Evolutionary conservation across 2,888 invertebrate genomes (phyloP), one percentile per base, ranked within the genome.

Genomic region (Terebella lapidaria): DNA sequence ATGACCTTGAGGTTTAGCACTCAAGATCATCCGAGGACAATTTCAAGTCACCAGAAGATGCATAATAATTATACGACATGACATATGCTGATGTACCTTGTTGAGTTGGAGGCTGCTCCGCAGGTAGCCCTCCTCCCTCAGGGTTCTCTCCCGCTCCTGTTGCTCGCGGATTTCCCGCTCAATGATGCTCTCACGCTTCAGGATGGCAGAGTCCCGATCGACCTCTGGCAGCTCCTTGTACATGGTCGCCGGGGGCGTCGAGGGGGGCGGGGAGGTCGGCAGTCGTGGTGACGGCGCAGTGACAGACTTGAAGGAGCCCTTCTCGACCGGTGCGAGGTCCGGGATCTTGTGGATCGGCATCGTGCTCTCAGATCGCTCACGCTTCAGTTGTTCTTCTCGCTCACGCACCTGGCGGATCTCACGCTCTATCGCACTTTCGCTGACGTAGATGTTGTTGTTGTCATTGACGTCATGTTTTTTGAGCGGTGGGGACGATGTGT

Each of bases 121-220:
- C 42, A n/a, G 10, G 42, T 35, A 35, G 42, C 42, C 42, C 10
- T 10, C 42, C 42, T 35, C n/a, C 42, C 10, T 10, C n/a, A 35
- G 42, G 42, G 42, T n/a, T 15, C 56, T 30, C 54, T 63, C 63
- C 35, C 63, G 45, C 47, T 54, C 28, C 30, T 56, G 46, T 49
- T 63, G 63, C 45, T 63, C 58, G 20, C 61, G 47, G 27, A 63
- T 61, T 47, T 63, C 63, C 24, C 47, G n/a, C 57, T 63, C 63
- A 27, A 63, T 63, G 47, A 63, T 61, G 54, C 35, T 61, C 56
- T 63, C 63, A 25, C 35, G 30, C 18, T 30, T 22, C 2, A 25
- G 24, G n/a, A 61, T n/a, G 45, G 27, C 52, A 30, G 51, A 28
- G 29, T 45, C 56, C 20, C 58, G 27, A 56, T 56, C 56, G 20